Conservation (phyloP, 2,888 invertebrate genomes). For the Cordilura impudica region DNA sequence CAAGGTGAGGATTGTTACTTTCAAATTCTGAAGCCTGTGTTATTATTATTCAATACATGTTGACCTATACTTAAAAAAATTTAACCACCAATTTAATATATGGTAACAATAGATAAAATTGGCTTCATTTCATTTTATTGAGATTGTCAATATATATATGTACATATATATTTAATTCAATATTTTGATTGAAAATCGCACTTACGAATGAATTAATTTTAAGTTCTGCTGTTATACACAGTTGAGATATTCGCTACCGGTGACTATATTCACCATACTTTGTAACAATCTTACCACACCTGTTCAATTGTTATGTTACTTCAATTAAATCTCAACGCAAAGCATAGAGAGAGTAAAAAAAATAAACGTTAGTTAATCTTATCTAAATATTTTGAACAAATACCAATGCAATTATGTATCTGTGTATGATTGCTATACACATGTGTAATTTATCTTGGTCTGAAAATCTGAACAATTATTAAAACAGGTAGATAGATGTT, state of each 20-base stretch:
- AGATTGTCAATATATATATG: no score
- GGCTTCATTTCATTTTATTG: no score
- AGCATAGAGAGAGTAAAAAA: constrained; percentile 1
- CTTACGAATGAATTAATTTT: no score
- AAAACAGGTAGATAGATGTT: constrained; percentile 44
- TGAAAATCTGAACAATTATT: constrained; percentile 28
- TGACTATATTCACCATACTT: not conserved
- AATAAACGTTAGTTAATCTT: constrained; percentile 30
- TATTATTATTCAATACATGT: no score
- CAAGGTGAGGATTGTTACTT: no score
- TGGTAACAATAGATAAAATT: no score
- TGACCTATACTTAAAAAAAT: no score
- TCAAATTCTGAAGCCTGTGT: no score
- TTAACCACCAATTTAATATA: no score
- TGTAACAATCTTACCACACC: constrained; percentile 9
- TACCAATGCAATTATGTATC: not conserved
- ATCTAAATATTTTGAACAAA: constrained; percentile 33
- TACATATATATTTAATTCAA: no score
- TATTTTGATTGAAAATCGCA: no score
- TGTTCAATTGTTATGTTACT: constrained; percentile 3
- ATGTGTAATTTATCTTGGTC: not conserved
- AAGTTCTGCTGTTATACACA: no score
- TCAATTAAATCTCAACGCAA: not conserved
- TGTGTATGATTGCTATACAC: constrained; percentile 24
- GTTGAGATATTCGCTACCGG: constrained; percentile 5